These are phyloP conservation scores for Trichonephila clavata DNA, from an alignment of 1,140 invertebrate species.

Conservation along the genomic window DNA sequence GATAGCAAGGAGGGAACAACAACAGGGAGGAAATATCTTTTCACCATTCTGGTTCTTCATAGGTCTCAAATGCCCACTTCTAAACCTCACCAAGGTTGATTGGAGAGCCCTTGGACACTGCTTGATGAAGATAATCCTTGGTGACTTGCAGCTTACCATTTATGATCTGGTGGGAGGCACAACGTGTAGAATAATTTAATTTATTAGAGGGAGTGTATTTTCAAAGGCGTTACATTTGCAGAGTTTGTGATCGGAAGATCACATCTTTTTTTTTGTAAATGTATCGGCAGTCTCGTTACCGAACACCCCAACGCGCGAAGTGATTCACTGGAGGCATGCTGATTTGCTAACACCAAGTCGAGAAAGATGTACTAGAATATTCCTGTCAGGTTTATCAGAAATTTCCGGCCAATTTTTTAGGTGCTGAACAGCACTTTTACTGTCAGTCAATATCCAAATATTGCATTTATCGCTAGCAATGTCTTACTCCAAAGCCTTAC, in stretches of 20 bases:
- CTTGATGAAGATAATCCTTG: neutral
- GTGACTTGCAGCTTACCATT: neutral
- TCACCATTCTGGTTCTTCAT: too few relatives aligned
- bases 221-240: neutral
- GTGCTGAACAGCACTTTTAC: neutral
- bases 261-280: neutral
- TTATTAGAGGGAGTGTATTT: neutral
- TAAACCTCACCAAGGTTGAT: too few relatives aligned
- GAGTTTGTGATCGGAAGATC: too few relatives aligned
- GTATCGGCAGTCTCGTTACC: slow-evolving; percentile 37
- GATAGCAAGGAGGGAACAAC: too few relatives aligned
- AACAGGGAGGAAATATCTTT: too few relatives aligned
- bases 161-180: neutral
- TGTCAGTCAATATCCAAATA: neutral
- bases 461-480: neutral
- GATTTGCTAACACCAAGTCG: neutral
- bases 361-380: slow-evolving; percentile 20
- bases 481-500: neutral
- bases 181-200: slow-evolving; percentile 1
- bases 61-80: too few relatives aligned
- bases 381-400: neutral
- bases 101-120: neutral
- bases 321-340: neutral
- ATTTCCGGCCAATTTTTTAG: slow-evolving; percentile 33
- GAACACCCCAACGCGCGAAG: neutral